These are phyloP conservation scores for Teleopsis dalmanni DNA, from an alignment of 1,140 invertebrate species.

Conservation along the genomic window DNA sequence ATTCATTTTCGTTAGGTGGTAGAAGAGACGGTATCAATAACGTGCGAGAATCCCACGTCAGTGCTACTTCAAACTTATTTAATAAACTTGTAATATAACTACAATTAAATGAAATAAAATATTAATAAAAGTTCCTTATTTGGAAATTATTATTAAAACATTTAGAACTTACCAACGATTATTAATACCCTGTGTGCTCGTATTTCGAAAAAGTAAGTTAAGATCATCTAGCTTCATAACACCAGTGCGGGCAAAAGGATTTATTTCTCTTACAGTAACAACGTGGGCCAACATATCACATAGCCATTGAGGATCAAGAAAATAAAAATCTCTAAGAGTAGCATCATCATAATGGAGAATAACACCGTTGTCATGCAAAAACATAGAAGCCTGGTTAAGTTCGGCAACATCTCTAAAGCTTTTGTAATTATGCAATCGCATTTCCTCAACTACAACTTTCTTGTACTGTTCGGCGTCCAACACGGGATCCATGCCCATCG, in stretches of 20 bases:
- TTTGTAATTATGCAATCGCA: conserved; percentile 52
- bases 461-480: conserved; percentile 80
- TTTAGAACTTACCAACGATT: conserved; percentile 44
- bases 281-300: conserved; percentile 96
- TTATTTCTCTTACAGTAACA: conserved; percentile 91
- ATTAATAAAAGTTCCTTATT: neutral
- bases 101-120: neutral
- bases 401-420: conserved; percentile 72
- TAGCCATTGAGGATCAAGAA: conserved; percentile 93
- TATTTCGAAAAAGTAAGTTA: conserved; percentile 81
- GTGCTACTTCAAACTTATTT: conserved; percentile 95
- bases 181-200: conserved; percentile 42
- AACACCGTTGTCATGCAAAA: conserved; percentile 96
- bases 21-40: conserved; percentile 87
- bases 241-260: conserved; percentile 86
- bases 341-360: conserved; percentile 97
- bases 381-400: conserved; percentile 89
- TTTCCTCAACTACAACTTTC: conserved; percentile 60
- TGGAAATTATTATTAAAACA: neutral
- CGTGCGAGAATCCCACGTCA: conserved; percentile 91
- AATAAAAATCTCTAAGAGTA: conserved; percentile 78
- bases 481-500: conserved; percentile 73
- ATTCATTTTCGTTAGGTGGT: conserved; percentile 66
- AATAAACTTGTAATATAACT: conserved; percentile 79
- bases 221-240: conserved; percentile 92